Evolutionary conservation across 2,797 vertebrate genomes (phyloP), one percentile per base, ranked within the genome.

Genomic region (Ispidina picta): DNA sequence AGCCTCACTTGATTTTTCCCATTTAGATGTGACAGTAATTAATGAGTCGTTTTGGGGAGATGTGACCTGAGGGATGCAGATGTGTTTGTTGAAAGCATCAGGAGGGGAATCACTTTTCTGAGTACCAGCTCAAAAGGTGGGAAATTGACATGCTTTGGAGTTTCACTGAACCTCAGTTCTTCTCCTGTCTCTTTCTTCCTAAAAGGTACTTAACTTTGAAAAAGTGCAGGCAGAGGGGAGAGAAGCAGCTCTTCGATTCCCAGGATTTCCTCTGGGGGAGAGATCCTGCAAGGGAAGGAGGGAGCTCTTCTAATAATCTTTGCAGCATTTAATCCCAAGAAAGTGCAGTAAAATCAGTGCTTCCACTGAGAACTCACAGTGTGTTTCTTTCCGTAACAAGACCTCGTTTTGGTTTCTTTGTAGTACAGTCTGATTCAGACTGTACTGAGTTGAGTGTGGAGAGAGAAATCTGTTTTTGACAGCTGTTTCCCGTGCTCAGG

Each of bases 401-500:
- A 92, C 75, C 62, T 8, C 10, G 5, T 82, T 94, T 91, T 73
- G 46, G 43, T 82, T 96, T 94, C 88, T 94, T 87, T 86, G 72
- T 89, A 92, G 46, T 81, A 83, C 86, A 92, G 71, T 86, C 62
- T 68, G 90, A 94, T 95, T 97, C 95, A 97, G 65, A 92, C 80
- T 92, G 63, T 88, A 88, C 90, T 1, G 25, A 87, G 77, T 85
- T 97, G 95, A 96, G 87, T 95, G 93, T 96, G 81, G 93, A 96
- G 87, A 92, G 22, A 17, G 33, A 97, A 97, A 96, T 97, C 93
- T 96, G 93, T 22, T 96, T 96, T 92, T 97, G 92, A 94, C 95
- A 97, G 96, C 95, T 97, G 96, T 97, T 97, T 93, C 90, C 84
- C 90, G 1, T 88, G 91, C 93, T 96, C 93, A 91, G 77, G 91